Evolutionary conservation across 2,888 invertebrate genomes (phyloP).

Genomic region (Oithona nana): DNA sequence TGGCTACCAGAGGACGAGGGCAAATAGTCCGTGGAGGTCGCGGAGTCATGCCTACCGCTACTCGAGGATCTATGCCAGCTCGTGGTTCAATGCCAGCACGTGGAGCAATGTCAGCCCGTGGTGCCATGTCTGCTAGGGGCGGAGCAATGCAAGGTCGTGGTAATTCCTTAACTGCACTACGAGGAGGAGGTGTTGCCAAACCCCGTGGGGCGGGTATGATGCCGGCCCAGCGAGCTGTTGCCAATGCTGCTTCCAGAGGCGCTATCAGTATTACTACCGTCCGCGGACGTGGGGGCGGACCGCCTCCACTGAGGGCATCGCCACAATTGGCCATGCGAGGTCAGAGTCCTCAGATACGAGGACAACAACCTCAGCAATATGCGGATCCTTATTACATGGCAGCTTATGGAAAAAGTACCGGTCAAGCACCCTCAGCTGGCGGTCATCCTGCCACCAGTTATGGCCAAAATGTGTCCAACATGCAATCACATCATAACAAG

Average conservation of each 20-base stretch:
- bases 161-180: not conserved
- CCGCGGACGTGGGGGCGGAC: too few relatives aligned
- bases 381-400: not conserved
- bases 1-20: not conserved
- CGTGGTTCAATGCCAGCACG: not conserved
- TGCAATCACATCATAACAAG: too few relatives aligned
- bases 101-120: not conserved
- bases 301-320: too few relatives aligned
- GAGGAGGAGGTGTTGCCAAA: not conserved
- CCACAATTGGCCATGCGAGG: not conserved
- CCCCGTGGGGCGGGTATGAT: not conserved
- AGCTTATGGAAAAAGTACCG: not conserved
- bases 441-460: not conserved
- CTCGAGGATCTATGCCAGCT: not conserved
- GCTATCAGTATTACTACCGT: too few relatives aligned
- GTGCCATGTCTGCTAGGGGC: not conserved
- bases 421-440: not conserved
- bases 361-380: not conserved
- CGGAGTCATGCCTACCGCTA: not conserved
- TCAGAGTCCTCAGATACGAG: not conserved
- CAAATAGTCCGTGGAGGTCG: too few relatives aligned
- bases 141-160: not conserved
- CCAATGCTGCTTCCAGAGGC: too few relatives aligned
- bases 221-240: not conserved
- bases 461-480: too few relatives aligned